Evolutionary conservation across 2,797 vertebrate genomes (phyloP).

Genomic region (Poecilia wingei): DNA sequence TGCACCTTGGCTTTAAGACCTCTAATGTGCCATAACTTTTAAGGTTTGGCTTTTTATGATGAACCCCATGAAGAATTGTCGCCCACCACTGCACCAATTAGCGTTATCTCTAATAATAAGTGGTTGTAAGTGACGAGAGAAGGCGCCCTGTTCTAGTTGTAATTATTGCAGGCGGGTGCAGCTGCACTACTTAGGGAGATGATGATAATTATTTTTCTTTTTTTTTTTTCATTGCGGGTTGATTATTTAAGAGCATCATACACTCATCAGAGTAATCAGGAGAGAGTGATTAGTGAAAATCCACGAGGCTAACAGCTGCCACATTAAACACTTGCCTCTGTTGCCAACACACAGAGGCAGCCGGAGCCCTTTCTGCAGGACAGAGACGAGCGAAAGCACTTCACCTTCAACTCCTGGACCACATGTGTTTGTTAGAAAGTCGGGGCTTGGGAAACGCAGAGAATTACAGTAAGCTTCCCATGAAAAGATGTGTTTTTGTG

Average conservation of each 20-base stretch:
- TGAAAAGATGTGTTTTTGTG: slow-evolving; percentile 59
- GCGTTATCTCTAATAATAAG: slow-evolving; percentile 83
- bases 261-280: slow-evolving; percentile 85
- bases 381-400: slow-evolving; percentile 68
- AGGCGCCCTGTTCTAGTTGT: slow-evolving; percentile 80
- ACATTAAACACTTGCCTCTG: slow-evolving; percentile 83
- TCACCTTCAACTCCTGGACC: slow-evolving; percentile 73
- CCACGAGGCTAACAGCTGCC: slow-evolving; percentile 84
- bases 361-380: slow-evolving; percentile 69
- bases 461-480: slow-evolving; percentile 54
- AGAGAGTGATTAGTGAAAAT: slow-evolving; percentile 85
- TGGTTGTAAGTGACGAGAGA: slow-evolving; percentile 81
- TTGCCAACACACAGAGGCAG: slow-evolving; percentile 75
- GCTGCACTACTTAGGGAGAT: slow-evolving; percentile 84
- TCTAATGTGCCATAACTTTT: slow-evolving; percentile 76
- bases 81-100: slow-evolving; percentile 79
- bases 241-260: slow-evolving; percentile 87
- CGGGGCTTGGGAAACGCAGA: slow-evolving; percentile 59
- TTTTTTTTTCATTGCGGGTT: slow-evolving; percentile 77
- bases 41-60: slow-evolving; percentile 76
- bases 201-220: slow-evolving; percentile 84
- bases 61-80: slow-evolving; percentile 76
- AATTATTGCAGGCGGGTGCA: slow-evolving; percentile 83
- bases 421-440: slow-evolving; percentile 75
- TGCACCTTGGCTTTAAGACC: slow-evolving; percentile 71